These are phyloP conservation scores for Synanthedon tipuliformis DNA, from an alignment of 2,888 invertebrate species.

Conservation along the genomic window DNA sequence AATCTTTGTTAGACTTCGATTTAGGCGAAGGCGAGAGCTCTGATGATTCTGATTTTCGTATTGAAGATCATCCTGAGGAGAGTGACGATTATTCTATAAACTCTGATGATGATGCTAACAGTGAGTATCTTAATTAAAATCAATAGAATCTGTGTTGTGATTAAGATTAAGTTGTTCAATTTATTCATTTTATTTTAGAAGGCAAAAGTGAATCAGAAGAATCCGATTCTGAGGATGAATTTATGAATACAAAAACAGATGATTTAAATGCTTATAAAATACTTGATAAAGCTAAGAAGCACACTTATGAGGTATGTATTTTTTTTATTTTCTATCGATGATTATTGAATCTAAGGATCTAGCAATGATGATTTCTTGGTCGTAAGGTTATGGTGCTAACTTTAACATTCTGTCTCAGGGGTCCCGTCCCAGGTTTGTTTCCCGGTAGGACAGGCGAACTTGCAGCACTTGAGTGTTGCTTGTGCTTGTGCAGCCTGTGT, in stretches of 20 bases:
- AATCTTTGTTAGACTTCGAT: conserved; percentile 84
- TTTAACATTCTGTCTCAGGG: too few relatives aligned
- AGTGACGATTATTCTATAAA: conserved; percentile 80
- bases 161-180: conserved; percentile 1
- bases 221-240: conserved; percentile 48
- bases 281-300: conserved; percentile 47
- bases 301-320: conserved; percentile 50
- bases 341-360: too few relatives aligned
- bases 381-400: too few relatives aligned
- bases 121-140: conserved; percentile 27
- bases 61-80: conserved; percentile 86
- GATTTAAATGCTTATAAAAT: conserved; percentile 47
- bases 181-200: conserved; percentile 6
- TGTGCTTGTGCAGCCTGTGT: too few relatives aligned
- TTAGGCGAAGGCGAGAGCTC: conserved; percentile 91
- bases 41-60: conserved; percentile 94
- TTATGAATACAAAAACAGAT: conserved; percentile 14
- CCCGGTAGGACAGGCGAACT: too few relatives aligned
- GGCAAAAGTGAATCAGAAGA: conserved; percentile 38
- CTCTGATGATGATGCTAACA: conserved; percentile 74
- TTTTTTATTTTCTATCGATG: not conserved
- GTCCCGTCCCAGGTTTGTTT: too few relatives aligned
- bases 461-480: too few relatives aligned
- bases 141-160: not conserved
- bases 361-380: too few relatives aligned